phyloP scores from a whole-genome alignment of 1,140 invertebrate genomes.

The Danaus plexippus region DNA sequence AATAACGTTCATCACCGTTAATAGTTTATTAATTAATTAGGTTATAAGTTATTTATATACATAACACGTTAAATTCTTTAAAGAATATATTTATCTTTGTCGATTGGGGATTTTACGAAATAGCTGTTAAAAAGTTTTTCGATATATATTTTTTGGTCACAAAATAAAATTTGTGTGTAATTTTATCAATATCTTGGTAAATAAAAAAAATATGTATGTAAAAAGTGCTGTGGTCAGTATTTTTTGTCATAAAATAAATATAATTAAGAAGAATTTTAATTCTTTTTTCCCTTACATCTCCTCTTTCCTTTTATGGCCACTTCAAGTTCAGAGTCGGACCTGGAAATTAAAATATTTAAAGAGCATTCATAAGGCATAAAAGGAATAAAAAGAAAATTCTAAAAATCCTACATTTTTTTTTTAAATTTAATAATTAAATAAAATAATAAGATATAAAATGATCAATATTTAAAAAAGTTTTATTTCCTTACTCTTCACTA shows the following conservation, averaged over 20 bases:
- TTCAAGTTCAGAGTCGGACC: slow-evolving; percentile 45
- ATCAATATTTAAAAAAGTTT: slow-evolving; percentile 1
- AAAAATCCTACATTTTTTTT: too few relatives aligned
- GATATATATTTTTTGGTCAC: too few relatives aligned
- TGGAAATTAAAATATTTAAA: slow-evolving; percentile 21
- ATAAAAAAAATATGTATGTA: too few relatives aligned
- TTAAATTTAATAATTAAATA: background rate
- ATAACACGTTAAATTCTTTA: slow-evolving; percentile 17
- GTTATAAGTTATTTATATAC: background rate
- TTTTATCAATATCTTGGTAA: too few relatives aligned
- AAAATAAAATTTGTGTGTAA: too few relatives aligned
- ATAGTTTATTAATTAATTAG: too few relatives aligned
- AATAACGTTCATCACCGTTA: slow-evolving; percentile 11
- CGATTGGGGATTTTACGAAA: too few relatives aligned
- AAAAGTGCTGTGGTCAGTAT: too few relatives aligned
- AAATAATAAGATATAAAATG: background rate
- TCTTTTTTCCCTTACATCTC: slow-evolving; percentile 28
- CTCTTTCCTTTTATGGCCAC: slow-evolving; percentile 32
- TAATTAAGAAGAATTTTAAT: background rate
- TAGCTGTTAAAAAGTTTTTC: too few relatives aligned
- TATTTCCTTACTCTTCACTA: slow-evolving; percentile 47
- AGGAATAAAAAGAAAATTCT: too few relatives aligned
- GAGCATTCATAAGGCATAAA: background rate
- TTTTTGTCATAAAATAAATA: background rate
- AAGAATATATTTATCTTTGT: background rate